These are phyloP conservation scores for Harpalus rufipes DNA, from an alignment of 2,888 invertebrate species.

Conservation along the genomic window DNA sequence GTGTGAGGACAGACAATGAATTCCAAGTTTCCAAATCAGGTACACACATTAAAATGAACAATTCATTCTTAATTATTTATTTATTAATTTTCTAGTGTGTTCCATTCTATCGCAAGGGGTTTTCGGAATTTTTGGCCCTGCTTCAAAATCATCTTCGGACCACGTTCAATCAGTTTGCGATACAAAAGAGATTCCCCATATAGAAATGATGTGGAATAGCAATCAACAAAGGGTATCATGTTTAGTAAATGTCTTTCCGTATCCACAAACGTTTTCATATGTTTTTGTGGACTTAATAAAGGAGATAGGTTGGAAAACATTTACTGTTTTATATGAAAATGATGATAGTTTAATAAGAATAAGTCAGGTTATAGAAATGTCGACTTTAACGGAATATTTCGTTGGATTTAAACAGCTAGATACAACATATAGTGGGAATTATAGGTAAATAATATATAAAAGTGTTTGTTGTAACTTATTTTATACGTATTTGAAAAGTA, in stretches of 20 bases:
- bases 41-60: constrained; percentile 16
- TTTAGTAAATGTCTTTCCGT: constrained; percentile 59
- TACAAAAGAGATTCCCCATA: constrained; percentile 88
- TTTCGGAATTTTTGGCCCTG: constrained; percentile 89
- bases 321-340: constrained; percentile 91
- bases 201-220: constrained; percentile 85
- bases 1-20: constrained; percentile 50
- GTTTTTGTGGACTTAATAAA: constrained; percentile 85
- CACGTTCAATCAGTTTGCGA: constrained; percentile 90
- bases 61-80: not conserved
- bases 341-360: constrained; percentile 85
- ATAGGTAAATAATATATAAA: constrained; percentile 73
- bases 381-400: constrained; percentile 77
- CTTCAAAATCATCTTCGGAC: constrained; percentile 81
- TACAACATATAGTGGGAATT: constrained; percentile 82
- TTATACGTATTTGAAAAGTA: too few species aligned
- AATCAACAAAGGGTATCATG: constrained; percentile 70
- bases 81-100: constrained; percentile 49
- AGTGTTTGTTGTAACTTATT: not conserved
- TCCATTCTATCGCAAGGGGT: constrained; percentile 78
- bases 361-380: constrained; percentile 85
- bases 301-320: constrained; percentile 88
- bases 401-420: constrained; percentile 83
- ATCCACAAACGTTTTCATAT: constrained; percentile 73
- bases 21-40: constrained; percentile 62